Percentiles rank a stretch among this genome's conserved stretches.
Conservation (phyloP, 2,888 invertebrate genomes). For the Autographa gamma region DNA sequence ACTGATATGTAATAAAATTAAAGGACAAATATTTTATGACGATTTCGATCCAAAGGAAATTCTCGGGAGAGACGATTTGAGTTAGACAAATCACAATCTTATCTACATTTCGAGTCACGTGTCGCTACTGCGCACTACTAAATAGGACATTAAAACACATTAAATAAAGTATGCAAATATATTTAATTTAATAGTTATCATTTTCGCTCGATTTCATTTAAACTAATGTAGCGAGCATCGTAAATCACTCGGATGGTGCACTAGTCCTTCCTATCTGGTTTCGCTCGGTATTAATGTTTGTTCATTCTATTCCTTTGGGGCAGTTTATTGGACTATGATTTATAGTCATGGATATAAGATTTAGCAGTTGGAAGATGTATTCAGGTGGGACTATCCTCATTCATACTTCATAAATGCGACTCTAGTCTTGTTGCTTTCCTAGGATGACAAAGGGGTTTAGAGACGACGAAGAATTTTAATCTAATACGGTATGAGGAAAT, state of each 20-base stretch:
- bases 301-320: constrained; percentile 23
- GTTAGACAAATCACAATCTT: not conserved
- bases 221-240: constrained; percentile 34
- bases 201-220: constrained; percentile 34
- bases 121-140: constrained; percentile 31
- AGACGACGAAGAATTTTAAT: not conserved
- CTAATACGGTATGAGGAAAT: not conserved
- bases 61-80: not conserved
- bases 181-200: constrained; percentile 38
- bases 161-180: constrained; percentile 35
- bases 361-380: constrained; percentile 21
- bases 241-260: constrained; percentile 39
- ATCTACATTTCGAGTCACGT: constrained; percentile 20
- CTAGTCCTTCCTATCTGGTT: constrained; percentile 37
- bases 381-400: not conserved
- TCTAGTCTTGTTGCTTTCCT: not conserved
- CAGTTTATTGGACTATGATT: constrained; percentile 37
- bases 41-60: not conserved
- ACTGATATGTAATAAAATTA: too few relatives aligned
- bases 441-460: not conserved
- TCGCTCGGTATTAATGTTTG: constrained; percentile 17
- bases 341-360: constrained; percentile 23
- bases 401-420: not conserved
- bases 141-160: constrained; percentile 26
- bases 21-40: too few relatives aligned